A percentile compares a stretch with the other conserved stretches of the same genome.
Evolutionary conservation across 2,113 vertebrate genomes (phyloP).

Genomic region (Heterotilapia buettikoferi): DNA sequence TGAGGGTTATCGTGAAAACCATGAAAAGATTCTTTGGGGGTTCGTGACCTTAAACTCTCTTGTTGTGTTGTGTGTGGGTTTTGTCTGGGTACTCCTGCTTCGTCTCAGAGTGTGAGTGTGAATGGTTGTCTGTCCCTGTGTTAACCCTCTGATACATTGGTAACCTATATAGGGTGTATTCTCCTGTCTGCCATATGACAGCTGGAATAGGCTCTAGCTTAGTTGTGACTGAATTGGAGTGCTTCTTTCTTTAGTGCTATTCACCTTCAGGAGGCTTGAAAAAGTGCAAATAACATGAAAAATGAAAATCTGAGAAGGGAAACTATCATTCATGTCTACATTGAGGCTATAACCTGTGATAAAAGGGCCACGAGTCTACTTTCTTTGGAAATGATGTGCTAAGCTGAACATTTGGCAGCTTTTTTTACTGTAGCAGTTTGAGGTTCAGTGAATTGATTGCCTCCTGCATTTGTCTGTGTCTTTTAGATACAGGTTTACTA

Average conservation of each 20-base stretch:
- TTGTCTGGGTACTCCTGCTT: not conserved
- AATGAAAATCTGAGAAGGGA: not conserved
- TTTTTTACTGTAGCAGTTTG: not conserved
- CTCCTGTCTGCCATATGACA: not conserved
- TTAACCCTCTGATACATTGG: not conserved
- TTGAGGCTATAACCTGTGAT: not conserved
- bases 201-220: not conserved
- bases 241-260: not conserved
- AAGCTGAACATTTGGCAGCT: not conserved
- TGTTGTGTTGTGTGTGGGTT: not conserved
- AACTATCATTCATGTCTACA: not conserved
- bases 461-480: not conserved
- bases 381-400: not conserved
- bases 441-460: not conserved
- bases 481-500: slow-evolving; percentile 58
- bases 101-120: not conserved
- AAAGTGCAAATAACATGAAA: not conserved
- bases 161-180: not conserved
- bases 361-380: not conserved
- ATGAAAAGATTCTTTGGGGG: not conserved
- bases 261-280: not conserved
- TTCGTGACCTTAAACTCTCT: not conserved
- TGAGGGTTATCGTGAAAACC: not conserved
- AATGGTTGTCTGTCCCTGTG: not conserved
- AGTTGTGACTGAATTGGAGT: not conserved